Base-by-base conservation (phyloP, 37 sponge, comb jelly and placozoan species). In the Geodia barretti region DNA sequence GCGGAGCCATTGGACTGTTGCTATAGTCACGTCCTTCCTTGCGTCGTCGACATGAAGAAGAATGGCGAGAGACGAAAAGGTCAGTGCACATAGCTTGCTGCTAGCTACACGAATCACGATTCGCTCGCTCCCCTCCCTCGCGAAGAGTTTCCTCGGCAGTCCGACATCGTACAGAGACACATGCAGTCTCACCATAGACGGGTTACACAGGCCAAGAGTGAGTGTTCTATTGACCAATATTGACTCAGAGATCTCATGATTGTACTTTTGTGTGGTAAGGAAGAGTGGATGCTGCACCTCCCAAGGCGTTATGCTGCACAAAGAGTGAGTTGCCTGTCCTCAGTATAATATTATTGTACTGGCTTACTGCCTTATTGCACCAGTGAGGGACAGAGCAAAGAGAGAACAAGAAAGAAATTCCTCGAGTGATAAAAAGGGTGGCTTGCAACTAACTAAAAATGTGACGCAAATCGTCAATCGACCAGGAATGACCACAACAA, bases 101-200 rank as follows among this genome's bases (percentile, higher is more conserved):
- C n/a, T 9, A 62, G 4, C n/a, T 5, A n/a, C n/a, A n/a, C 26
- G n/a, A 28, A 62, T 8, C 26, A 3, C 8, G 8, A 3, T 62
- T 62, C 3, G n/a, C 64, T 5, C n/a, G 64, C 64, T 28, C 26
- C 26, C 64, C n/a, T 28, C 64, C 64, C 64, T 5, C n/a, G 64
- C 26, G 26, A n/a, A 62, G 64, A n/a, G 26, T 28, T 28, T 5
- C 26, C 26, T 28, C n/a, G 9, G 26, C 64, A 62, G 8, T 2
- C n/a, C 8, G 64, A 62, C 64, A 25, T 39, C 40, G 40, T 72
- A 25, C 25, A 20, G 40, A 78, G 41, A 33, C 79, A 78, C 41
- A 37, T 78, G 79, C 66, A 78, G 37, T 32, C 66, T 25, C 79
- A 78, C 62, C 38, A 78, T 32, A 78, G 66, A 63, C 28, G 79